A percentile compares a stretch with the other conserved stretches of the same genome.
Conservation (phyloP, 2,797 vertebrate genomes). For the Cuniculus paca region DNA sequence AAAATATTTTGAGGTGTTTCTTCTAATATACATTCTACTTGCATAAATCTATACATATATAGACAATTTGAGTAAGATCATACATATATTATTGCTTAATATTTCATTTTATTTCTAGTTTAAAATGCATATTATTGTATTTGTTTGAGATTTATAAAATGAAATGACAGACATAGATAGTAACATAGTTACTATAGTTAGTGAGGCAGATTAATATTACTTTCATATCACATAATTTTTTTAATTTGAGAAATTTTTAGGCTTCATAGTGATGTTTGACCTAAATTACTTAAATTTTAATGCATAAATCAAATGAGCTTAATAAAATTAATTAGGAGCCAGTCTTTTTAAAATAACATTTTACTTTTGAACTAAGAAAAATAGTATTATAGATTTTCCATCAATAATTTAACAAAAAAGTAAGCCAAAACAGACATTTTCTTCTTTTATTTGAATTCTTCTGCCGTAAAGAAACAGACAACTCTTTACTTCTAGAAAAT, state of each 20-base stretch:
- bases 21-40: not conserved
- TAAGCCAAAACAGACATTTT: not conserved
- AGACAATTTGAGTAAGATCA: not conserved
- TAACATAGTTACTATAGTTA: not conserved
- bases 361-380: not conserved
- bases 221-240: not conserved
- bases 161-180: not conserved
- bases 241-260: not conserved
- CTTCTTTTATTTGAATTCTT: not conserved
- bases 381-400: not conserved
- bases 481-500: not conserved
- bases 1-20: not conserved
- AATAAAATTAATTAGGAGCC: not conserved
- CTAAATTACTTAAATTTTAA: slow-evolving; percentile 12
- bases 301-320: not conserved
- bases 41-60: not conserved
- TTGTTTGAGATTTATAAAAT: not conserved
- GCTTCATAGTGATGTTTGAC: not conserved
- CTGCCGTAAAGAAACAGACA: not conserved
- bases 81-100: not conserved
- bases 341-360: not conserved
- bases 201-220: not conserved
- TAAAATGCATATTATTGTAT: not conserved
- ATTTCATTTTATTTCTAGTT: not conserved
- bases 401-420: not conserved